phyloP scores from a whole-genome alignment of 2,797 vertebrate species.

The Helarctos malayanus region DNA sequence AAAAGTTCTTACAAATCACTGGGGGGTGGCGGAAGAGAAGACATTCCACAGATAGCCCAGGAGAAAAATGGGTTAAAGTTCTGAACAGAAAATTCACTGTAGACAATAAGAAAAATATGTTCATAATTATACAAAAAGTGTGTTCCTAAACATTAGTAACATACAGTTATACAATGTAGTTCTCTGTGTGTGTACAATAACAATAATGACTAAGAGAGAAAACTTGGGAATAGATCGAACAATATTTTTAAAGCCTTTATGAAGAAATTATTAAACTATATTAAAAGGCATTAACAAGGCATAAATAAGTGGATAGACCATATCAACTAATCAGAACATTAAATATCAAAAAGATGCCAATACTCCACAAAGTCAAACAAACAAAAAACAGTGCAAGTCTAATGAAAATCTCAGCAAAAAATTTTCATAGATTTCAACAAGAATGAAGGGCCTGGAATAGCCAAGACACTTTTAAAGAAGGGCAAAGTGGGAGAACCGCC shows the following conservation, averaged over 20 bases:
- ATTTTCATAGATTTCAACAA: neutral
- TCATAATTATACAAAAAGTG: neutral
- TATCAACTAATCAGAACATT: neutral
- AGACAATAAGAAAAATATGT: neutral
- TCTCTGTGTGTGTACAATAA: neutral
- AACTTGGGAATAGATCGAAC: neutral
- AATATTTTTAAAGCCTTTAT: neutral
- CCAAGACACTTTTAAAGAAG: neutral
- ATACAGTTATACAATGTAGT: neutral
- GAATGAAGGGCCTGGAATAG: neutral
- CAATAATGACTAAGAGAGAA: neutral
- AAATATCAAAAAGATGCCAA: neutral
- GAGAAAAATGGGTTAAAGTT: neutral
- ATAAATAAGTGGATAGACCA: neutral
- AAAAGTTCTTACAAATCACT: constrained; percentile 17
- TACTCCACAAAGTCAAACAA: neutral
- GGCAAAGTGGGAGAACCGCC: neutral
- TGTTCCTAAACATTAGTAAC: neutral
- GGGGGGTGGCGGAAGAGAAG: too few relatives aligned
- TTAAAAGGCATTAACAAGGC: neutral
- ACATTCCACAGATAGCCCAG: neutral
- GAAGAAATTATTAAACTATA: neutral
- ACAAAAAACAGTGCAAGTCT: neutral
- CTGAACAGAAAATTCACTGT: neutral
- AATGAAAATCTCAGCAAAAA: neutral